phyloP scores from a whole-genome alignment of 2,888 invertebrate species.

The Diarsia mendica region DNA sequence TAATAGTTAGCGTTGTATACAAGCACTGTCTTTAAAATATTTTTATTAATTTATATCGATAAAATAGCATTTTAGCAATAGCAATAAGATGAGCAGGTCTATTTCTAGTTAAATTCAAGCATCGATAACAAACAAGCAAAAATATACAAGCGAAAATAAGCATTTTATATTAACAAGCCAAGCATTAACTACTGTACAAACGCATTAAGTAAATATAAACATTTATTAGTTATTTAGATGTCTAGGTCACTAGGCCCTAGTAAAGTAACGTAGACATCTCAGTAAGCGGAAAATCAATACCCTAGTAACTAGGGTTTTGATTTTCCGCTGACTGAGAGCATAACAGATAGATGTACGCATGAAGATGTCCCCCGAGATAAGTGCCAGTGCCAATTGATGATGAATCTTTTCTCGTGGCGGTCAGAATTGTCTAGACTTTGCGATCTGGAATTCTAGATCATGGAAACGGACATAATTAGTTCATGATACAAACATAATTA shows the following conservation, averaged over 20 bases:
- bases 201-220: not conserved
- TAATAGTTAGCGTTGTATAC: not conserved
- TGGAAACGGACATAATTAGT: conserved; percentile 25
- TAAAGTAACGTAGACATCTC: no score
- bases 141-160: conserved; percentile 6
- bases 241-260: not conserved
- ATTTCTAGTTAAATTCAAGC: not conserved
- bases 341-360: not conserved
- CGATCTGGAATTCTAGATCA: conserved; percentile 20
- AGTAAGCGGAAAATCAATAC: no score
- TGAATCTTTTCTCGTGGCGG: conserved; percentile 4
- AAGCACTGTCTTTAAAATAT: not conserved
- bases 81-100: not conserved
- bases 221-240: not conserved
- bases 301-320: not conserved
- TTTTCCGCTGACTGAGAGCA: not conserved
- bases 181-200: not conserved
- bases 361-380: not conserved
- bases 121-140: not conserved
- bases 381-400: not conserved
- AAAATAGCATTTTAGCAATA: not conserved
- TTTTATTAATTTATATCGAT: not conserved
- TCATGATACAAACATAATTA: conserved; percentile 24
- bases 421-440: conserved; percentile 12
- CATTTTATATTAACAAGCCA: not conserved